These are phyloP conservation scores for Solea solea DNA, from an alignment of 2,113 vertebrate genomes.

Conservation along the genomic window DNA sequence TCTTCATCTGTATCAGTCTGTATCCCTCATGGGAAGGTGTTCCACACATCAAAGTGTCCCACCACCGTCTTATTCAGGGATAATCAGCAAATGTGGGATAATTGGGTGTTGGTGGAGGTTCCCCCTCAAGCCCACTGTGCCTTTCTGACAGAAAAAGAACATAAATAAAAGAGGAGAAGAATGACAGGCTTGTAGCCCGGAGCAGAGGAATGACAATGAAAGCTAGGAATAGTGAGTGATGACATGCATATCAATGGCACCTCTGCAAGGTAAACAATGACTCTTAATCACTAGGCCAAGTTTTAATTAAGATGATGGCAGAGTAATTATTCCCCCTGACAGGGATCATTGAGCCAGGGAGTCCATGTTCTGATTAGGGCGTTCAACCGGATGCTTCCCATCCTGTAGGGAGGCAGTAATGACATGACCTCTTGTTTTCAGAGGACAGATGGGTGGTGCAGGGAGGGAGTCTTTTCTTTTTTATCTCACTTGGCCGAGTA, in stretches of 20 bases:
- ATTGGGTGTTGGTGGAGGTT: slow-evolving; percentile 57
- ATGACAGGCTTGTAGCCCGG: slow-evolving; percentile 59
- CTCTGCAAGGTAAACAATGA: slow-evolving; percentile 92
- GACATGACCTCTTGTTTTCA: slow-evolving; percentile 81
- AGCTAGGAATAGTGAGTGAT: slow-evolving; percentile 55
- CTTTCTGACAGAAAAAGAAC: slow-evolving; percentile 53
- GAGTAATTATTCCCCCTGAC: slow-evolving; percentile 91
- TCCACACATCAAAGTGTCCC: slow-evolving; percentile 54
- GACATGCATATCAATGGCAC: slow-evolving; percentile 86
- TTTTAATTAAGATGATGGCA: slow-evolving; percentile 95
- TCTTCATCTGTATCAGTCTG: slow-evolving; percentile 1
- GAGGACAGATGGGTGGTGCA: slow-evolving; percentile 35
- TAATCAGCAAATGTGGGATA: slow-evolving; percentile 67
- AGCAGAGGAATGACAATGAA: slow-evolving; percentile 70
- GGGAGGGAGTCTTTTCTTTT: slow-evolving; percentile 32
- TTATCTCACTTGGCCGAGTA: slow-evolving; percentile 16
- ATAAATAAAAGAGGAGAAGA: slow-evolving; percentile 57
- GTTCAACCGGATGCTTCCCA: slow-evolving; percentile 75
- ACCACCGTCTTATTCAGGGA: slow-evolving; percentile 37
- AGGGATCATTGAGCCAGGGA: slow-evolving; percentile 89
- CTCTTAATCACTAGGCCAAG: slow-evolving; percentile 90
- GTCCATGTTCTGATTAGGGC: slow-evolving; percentile 85
- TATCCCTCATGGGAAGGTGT: slow-evolving; percentile 55
- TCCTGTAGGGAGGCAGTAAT: slow-evolving; percentile 79
- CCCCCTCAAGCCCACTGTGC: slow-evolving; percentile 46